Evolutionary conservation across 2,888 invertebrate genomes (phyloP), one percentile per base, ranked within the genome.

Genomic region (Euclidia mi): DNA sequence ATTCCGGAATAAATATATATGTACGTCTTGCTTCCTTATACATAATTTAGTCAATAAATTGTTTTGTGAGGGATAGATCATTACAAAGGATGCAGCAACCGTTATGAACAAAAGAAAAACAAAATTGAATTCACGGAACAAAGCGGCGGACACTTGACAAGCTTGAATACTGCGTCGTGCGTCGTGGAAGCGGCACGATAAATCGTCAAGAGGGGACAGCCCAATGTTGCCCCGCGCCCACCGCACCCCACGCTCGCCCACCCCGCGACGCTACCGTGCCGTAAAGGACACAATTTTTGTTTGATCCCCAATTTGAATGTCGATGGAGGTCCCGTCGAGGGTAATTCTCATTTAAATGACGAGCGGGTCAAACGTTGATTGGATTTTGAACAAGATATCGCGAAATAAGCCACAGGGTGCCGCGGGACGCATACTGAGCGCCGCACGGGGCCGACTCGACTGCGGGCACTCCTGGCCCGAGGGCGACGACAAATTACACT

Each of bases 261-360:
- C 31, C 40, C 41, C 25, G 25, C 32, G 3, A 10, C 38, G 7
- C 25, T 32, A 35, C 31, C 40, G 18, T 48, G 35, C 45, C 62
- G 46, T 65, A 67, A 56, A 71, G 65, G 62, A 59, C 71, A 57
- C 71, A 71, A 81, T 84, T 82, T 85, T 84, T 81, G 81, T 85
- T 86, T 84, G 84, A 87, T 84, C 84, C 82, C 64, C 77, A 84
- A 86, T 88, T 86, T 84, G 76, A 82, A 86, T 87, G 80, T 76
- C 82, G 80, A 85, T 84, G 69, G 73, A 77, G 71, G 71, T 63
- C 63, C 74, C 65, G 66, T 64, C 49, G 44, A 37, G 73, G 65
- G 77, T 82, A 76, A 84, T 82, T 80, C 78, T 81, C 79, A 84
- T 88, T 81, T 76, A 79, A 84, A 87, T 73, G 66, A 67, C 70